Evolutionary conservation across 2,113 vertebrate species (phyloP), one percentile per base, ranked within the genome.

Genomic region (Sebastes schlegelii): DNA sequence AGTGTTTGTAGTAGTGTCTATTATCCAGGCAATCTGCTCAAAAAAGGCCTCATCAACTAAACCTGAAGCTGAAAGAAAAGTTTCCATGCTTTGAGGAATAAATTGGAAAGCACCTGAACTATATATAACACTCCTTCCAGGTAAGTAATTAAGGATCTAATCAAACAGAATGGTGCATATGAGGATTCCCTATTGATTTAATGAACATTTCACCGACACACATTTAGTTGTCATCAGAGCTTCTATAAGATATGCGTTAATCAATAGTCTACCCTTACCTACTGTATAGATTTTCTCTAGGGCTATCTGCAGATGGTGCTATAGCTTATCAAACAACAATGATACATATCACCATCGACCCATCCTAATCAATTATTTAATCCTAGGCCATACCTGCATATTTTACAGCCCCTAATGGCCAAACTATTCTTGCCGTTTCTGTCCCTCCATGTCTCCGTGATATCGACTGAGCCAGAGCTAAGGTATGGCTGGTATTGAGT

Each of bases 281-380:
- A 34, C 23, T 14, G 12, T 60, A 90, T 86, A 51, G 83, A 86
- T 83, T 89, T 90, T 84, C 79, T 90, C 64, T 10, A 43, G 23
- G 80, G 82, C 79, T 70, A 81, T 79, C 80, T 83, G 84, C 66
- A 82, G 70, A 82, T 79, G 71, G 77, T 72, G 70, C 65, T 2
- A 66, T 66, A 86, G 9, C 75, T 89, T 85, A 90, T 90, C 69
- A 92, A 90, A 88, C 79, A 88, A 77, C 79, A 88, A 26, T 77
- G 76, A 90, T 86, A 89, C 81, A 80, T 88, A 84, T 87, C 64
- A 55, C 68, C 42, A 92, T 92, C 5, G 89, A 93, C 51, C 77
- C 5, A 52, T 80, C 77, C 77, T 86, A 45, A 90, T 94, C 82
- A 85, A 57, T 89, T 86, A 89, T 88, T 91, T 73, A 86, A 13